Conservation (phyloP, 2,797 vertebrate genomes). For the Lepus oiostolus region DNA sequence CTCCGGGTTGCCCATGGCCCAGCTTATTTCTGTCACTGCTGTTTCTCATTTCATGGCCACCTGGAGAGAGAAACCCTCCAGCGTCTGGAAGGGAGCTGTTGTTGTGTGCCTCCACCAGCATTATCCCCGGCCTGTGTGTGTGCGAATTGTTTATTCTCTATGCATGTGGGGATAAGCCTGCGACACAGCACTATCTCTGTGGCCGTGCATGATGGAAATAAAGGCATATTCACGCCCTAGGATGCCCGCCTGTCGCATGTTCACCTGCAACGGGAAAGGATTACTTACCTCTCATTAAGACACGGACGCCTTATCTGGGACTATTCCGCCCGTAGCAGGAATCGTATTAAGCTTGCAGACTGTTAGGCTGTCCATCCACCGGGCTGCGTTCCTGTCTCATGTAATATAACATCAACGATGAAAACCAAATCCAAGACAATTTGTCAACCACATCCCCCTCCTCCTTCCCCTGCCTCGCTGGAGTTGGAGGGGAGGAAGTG, state of each 20-base stretch:
- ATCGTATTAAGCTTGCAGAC: slow-evolving; percentile 84
- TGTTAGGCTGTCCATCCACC: slow-evolving; percentile 82
- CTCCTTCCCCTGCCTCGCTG: not conserved
- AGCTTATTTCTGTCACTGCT: not conserved
- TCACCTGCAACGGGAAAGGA: slow-evolving; percentile 85
- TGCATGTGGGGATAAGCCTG: slow-evolving; percentile 83
- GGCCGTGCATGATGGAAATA: slow-evolving; percentile 84
- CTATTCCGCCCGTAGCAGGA: slow-evolving; percentile 86
- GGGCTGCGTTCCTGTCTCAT: slow-evolving; percentile 80
- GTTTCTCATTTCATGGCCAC: slow-evolving; percentile 83
- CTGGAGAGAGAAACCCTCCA: slow-evolving; percentile 69
- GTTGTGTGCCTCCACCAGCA: slow-evolving; percentile 79
- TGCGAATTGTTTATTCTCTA: slow-evolving; percentile 87
- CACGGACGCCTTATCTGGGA: slow-evolving; percentile 86
- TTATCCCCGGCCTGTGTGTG: slow-evolving; percentile 87
- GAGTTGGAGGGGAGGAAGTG: slow-evolving; percentile 74
- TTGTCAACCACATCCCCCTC: slow-evolving; percentile 71
- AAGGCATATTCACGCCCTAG: slow-evolving; percentile 86
- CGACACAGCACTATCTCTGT: slow-evolving; percentile 82
- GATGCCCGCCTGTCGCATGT: slow-evolving; percentile 84
- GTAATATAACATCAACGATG: slow-evolving; percentile 84
- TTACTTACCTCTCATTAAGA: slow-evolving; percentile 89
- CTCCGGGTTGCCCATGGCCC: not conserved
- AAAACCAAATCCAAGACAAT: slow-evolving; percentile 84
- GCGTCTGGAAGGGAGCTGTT: slow-evolving; percentile 84